These are phyloP conservation scores for Yoshiicerus persimilis DNA, from an alignment of 1,140 invertebrate genomes.

Conservation along the genomic window DNA sequence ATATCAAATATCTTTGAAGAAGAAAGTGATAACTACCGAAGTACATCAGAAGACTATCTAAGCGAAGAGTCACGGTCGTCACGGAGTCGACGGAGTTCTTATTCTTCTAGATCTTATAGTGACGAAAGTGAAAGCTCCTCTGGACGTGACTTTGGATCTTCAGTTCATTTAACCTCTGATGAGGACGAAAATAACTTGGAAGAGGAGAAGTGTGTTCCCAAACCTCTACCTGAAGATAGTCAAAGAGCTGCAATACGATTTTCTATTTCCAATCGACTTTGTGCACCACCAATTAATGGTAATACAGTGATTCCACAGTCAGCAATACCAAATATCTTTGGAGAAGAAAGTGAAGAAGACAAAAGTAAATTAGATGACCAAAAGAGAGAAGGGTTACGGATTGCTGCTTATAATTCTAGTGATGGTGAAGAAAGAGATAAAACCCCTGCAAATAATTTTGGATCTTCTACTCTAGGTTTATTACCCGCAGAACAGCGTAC, in stretches of 20 bases:
- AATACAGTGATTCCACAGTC: constrained; percentile 27
- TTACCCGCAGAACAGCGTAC: too few species aligned
- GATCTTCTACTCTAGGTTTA: too few species aligned
- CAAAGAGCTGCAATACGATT: constrained; percentile 46
- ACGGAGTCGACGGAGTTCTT: too few species aligned
- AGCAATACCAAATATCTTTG: constrained; percentile 43
- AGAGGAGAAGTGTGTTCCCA: neutral
- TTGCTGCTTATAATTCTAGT: constrained; percentile 45
- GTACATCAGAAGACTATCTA: too few species aligned
- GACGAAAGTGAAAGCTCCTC: too few species aligned
- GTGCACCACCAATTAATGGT: constrained; percentile 36
- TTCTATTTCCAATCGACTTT: constrained; percentile 44
- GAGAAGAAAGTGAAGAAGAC: neutral
- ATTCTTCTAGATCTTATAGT: too few species aligned
- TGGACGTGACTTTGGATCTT: too few species aligned
- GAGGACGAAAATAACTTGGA: neutral
- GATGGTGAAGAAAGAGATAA: constrained; percentile 42
- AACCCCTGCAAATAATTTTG: too few species aligned
- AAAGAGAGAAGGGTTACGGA: constrained; percentile 24
- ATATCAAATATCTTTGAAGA: too few species aligned
- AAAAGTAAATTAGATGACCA: neutral
- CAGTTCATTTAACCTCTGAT: too few species aligned
- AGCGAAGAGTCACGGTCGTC: too few species aligned
- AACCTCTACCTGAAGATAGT: constrained; percentile 40
- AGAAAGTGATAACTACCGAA: too few species aligned